A percentile compares a stretch with the other conserved stretches of the same genome.
Conservation (phyloP, 2,797 vertebrate genomes). For the Bufotes viridis region DNA sequence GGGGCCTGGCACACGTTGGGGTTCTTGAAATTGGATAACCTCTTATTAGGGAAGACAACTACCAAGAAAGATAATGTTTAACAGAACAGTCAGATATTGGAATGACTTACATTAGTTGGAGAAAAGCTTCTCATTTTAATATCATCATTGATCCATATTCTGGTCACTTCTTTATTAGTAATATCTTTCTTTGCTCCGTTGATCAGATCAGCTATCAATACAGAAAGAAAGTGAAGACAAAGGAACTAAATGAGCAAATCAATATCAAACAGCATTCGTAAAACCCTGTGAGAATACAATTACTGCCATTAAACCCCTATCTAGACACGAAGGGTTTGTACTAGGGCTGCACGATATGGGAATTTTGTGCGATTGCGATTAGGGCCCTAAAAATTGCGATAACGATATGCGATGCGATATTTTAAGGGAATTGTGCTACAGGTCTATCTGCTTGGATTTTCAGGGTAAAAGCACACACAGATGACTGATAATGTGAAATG, state of each 20-base stretch:
- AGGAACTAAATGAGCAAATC: not conserved
- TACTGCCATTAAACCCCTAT: not conserved
- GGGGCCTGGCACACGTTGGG: too few species aligned
- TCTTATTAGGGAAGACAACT: too few species aligned
- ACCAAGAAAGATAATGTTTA: not conserved
- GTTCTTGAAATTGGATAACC: too few species aligned
- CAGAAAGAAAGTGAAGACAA: not conserved
- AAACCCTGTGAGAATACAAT: not conserved
- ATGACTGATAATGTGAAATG: too few species aligned
- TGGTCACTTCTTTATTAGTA: slow-evolving; percentile 87
- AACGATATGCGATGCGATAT: too few species aligned
- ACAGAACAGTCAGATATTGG: not conserved
- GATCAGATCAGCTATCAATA: slow-evolving; percentile 85
- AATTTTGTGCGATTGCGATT: too few species aligned
- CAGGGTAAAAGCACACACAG: too few species aligned
- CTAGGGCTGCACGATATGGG: too few species aligned
- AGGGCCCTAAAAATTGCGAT: too few species aligned
- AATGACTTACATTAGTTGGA: slow-evolving; percentile 85
- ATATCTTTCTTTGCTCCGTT: slow-evolving; percentile 94
- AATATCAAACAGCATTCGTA: not conserved
- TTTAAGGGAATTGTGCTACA: too few species aligned
- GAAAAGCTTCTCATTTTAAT: slow-evolving; percentile 91
- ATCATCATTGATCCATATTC: slow-evolving; percentile 93
- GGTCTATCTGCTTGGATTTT: too few species aligned
- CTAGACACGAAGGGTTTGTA: not conserved